phyloP scores from a whole-genome alignment of 2,797 vertebrate genomes.

The Acanthornis magna region DNA sequence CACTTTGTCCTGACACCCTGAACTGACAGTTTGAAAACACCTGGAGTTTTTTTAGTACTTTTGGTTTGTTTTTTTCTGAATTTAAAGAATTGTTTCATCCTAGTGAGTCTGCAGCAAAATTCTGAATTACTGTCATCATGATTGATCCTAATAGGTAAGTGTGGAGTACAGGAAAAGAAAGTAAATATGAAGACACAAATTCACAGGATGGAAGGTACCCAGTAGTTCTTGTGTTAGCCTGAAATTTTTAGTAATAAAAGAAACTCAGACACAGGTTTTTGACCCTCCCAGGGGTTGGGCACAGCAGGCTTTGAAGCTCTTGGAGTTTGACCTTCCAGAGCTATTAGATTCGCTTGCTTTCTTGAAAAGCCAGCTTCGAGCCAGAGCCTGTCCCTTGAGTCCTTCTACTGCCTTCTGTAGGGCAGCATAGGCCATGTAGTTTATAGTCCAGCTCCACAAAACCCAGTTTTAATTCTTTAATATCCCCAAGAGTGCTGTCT shows the following conservation, averaged over 20 bases:
- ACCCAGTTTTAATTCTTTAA: constrained; percentile 16
- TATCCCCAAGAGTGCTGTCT: neutral
- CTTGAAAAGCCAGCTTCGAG: neutral
- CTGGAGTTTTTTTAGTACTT: neutral
- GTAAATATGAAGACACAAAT: fast-evolving
- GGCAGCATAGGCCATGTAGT: neutral
- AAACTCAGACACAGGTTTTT: neutral
- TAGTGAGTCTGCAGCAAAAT: neutral
- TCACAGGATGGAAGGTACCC: neutral
- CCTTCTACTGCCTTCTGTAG: neutral
- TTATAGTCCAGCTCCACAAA: constrained; percentile 23
- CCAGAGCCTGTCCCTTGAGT: neutral
- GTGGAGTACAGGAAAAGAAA: neutral
- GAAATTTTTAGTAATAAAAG: neutral
- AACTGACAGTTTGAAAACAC: neutral
- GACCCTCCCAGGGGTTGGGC: neutral
- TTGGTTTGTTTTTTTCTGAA: neutral
- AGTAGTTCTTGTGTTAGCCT: neutral
- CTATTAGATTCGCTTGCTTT: neutral
- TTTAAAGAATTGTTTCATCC: neutral
- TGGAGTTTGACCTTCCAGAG: neutral
- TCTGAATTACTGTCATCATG: neutral
- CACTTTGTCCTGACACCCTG: neutral
- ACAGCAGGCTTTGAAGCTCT: neutral
- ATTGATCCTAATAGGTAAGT: neutral